Base-by-base conservation (phyloP, 2,113 vertebrate species). In the Notarius quadriscutis region DNA sequence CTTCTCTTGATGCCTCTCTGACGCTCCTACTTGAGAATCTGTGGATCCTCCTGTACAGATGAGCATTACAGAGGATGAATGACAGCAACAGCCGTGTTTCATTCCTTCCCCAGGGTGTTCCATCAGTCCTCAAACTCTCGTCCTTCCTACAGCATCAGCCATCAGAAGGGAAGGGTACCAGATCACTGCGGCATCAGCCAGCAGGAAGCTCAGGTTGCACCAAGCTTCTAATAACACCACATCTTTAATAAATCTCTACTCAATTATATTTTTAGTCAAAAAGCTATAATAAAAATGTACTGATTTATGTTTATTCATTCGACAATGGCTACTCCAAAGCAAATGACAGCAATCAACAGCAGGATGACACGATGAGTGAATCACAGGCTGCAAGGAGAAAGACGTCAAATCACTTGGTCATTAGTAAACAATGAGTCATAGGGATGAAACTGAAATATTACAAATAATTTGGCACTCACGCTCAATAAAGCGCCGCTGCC, bases 71-170 rank as follows among this genome's bases (percentile, higher is more conserved):
- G 85, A 34, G n/a, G 2, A 0, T 88, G 95, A 98, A 1, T 83
- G 97, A 95, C 94, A 94, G 93, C 91, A 87, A 78, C 97, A 99
- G 96, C 96, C 97, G 97, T 88, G 89, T 85, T 88, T 89, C 71
- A 81, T 77, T 62, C 58, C 55, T 60, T 63, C 53, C 22, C 27
- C 65, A 25, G n/a, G 27, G 18, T 7, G 5, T 58, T 27, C 87
- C n/a, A 12, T 41, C 18, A 50, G 92, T 87, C 92, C 79, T 72
- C 84, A 74, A 50, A 48, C 74, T 63, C 74, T 50, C n/a, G 5
- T 55, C 89, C 93, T 93, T 92, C 89, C 57, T 86, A 81, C 74
- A 88, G 75, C 90, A 91, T 85, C 67, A 90, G 89, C 87, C 27
- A 41, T 34, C 17, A 5, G 18, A 89, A 93, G 87, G 80, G 81